Evolutionary conservation across 2,797 vertebrate species (phyloP), one percentile per base, ranked within the genome.

Genomic region (Eidolon dupreanum): DNA sequence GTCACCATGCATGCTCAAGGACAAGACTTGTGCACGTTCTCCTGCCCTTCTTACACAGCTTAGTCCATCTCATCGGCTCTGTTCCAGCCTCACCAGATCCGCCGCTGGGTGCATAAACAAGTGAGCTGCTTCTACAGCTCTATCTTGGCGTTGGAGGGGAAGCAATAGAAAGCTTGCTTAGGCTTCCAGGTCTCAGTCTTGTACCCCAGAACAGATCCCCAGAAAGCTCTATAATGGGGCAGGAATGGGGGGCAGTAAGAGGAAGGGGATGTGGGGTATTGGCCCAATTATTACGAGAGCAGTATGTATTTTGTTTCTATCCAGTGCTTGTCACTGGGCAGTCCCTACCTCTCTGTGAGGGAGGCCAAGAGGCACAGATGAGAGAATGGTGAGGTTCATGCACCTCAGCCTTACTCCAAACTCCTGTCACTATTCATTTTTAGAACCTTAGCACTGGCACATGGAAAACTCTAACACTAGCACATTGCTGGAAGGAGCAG

Each of bases 41-140:
- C 9, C 19, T 46, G 73, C 9, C 20, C 53, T 20, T 86, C 51
- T 19, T 38, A 55, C 8, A 38, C 1, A 6, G 1, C 9, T 38
- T 28, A 3, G 4, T 26, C 2, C 57, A 43, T 46, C 46, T 87
- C 59, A 15, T 51, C 49, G 63, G 31, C 12, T 82, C 83, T 17
- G 13, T 28, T 66, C 49, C 55, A 57, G 41, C 22, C 77, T 41
- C 3, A 10, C 31, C 19, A 15, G 26, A 31, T 13, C 75, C 38
- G 57, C 33, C 20, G 13, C 49, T 26, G 33, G 78, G 19, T 59
- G 7, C 16, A 59, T 33, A 81, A 74, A 66, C 19, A 88, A 33
- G 4, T 0, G 0, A 5, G 33, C n/a, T 36, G 26, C 55, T 38
- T 57, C 78, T 10, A 51, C 9, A 38, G 16, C 46, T 43, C 57